phyloP scores from a whole-genome alignment of 2,113 vertebrate species.

The Aptenodytes forsteri region DNA sequence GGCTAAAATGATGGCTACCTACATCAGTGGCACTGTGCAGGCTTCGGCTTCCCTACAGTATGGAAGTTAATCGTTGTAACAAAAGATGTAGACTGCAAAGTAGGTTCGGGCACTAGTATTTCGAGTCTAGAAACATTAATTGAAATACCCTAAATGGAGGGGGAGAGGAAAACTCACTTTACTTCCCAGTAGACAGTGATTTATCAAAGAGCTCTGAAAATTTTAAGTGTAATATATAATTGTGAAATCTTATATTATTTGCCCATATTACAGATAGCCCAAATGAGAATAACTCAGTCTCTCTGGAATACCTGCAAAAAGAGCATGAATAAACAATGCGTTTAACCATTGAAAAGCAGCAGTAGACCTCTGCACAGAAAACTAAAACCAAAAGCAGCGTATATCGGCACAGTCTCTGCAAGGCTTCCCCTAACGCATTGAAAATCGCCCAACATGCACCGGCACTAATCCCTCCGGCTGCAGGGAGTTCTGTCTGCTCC shows the following conservation, averaged over 20 bases:
- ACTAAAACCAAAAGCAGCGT: background rate
- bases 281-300: background rate
- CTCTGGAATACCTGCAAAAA: background rate
- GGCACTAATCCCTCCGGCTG: background rate
- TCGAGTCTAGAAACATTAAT: background rate
- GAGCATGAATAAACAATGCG: background rate
- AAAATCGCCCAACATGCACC: background rate
- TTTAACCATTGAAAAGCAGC: background rate
- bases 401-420: background rate
- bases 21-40: background rate
- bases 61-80: background rate
- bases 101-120: background rate
- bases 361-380: background rate
- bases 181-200: background rate
- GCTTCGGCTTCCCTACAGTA: background rate
- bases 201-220: background rate
- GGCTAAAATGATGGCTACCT: background rate
- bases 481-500: background rate
- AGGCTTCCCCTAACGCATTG: background rate
- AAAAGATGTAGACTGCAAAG: background rate
- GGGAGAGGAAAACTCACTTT: background rate
- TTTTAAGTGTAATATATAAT: background rate
- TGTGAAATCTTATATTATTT: background rate
- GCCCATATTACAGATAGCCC: background rate
- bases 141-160: background rate